Evolutionary conservation across 2,888 invertebrate species (phyloP), one percentile per base, ranked within the genome.

Genomic region (Microctonus hyperodae): DNA sequence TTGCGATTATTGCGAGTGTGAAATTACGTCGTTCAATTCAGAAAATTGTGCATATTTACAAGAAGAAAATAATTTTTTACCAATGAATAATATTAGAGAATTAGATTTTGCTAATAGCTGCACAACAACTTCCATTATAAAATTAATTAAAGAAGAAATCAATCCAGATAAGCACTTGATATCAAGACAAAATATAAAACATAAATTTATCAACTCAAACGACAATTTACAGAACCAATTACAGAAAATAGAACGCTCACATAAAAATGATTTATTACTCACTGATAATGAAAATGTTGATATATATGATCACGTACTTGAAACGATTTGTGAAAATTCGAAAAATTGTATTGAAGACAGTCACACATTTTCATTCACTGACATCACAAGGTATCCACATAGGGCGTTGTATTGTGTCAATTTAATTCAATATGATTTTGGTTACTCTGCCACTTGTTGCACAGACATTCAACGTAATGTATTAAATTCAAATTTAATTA

Each of bases 1-100:
- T 50, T 73, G 71, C 44, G 74, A 75, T 56, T 57, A 68, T 9
- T 70, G 70, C 58, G 75, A 75, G 20, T 62, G 65, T n/a, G 69
- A 65, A 48, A 55, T 57, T 22, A 35, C 37, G 10, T 50, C 53
- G 28, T 48, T 33, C 1, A 63, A 10, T 10, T 28, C 28, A 10
- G 7, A 16, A 1, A 44, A 44, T 22, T 48, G 10, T 48, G 7
- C 28, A 7, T 7, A 11, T 31, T 28, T 16, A 1, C 20, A 20
- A 31, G 22, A 25, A 31, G 11, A 22, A 23, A 35, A 51, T 28
- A 13, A 51, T 51, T 35, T 51, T 35, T 31, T 11, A 22, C 11
- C 3, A 7, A 13, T 23, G 3, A n/a, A 33, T 10, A 33, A 10
- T 20, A 58, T 58, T 10, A 25, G 20, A 40, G 22, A 16, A 33